Base-by-base conservation (phyloP, 2,797 vertebrate species). In the Acomys russatus region DNA sequence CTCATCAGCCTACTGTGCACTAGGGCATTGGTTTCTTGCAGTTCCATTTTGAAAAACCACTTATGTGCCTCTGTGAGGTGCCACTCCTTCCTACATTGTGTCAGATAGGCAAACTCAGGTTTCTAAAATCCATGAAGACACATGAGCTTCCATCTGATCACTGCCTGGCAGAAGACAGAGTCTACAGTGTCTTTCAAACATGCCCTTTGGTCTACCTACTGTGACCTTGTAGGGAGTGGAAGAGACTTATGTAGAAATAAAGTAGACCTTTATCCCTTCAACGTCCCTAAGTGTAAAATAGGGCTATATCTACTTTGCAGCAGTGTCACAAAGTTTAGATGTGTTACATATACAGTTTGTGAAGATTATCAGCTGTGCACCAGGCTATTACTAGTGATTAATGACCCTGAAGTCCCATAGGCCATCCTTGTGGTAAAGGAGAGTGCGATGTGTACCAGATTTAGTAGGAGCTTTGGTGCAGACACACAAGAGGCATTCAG, bases 401-500 rank as follows among this genome's bases (percentile, higher is more conserved):
- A 3, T 76, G 64, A 17, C 30, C 22, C 35, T 87, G 91, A 88
- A 77, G 49, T 38, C 51, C 12, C 20, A 76, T 44, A 70, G 1
- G 8, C 7, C 74, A 54, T 33, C 56, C 9, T 3, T 1, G 9
- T 35, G 3, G 15, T 35, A 35, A 78, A 12, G 51, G 3, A 59
- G 54, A 33, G 3, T 9, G 23, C 18, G 68, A 6, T 5, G 7
- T 2, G 9, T 6, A 38, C 20, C 73, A 61, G 30, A 35, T 30
- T 49, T 49, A 66, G 11, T 7, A 56, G 51, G 54, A 80, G 33
- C 17, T 9, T 33, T 71, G 64, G 56, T 59, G 56, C 17, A 59
- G 56, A 59, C 56, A 15, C 85, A 71, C 11, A 63, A 28, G 51
- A 0, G 0, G 3, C 85, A 25, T 59, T 68, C 9, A 22, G 0